A percentile compares a stretch with the other conserved stretches of the same genome.
Conservation (phyloP, 2,113 vertebrate species). For the Callithrix jacchus region DNA sequence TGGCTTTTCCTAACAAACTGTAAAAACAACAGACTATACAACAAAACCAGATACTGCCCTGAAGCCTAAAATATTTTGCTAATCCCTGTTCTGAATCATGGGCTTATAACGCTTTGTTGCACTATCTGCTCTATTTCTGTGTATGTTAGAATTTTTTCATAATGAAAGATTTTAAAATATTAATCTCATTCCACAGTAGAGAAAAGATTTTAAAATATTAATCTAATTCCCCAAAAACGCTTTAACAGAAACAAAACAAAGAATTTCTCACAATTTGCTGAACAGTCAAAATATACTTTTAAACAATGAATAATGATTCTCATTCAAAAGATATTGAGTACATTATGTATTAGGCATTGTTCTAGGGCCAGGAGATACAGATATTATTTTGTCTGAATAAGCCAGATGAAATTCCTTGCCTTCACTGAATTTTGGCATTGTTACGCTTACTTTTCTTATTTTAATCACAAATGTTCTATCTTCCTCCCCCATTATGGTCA, state of each 20-base stretch:
- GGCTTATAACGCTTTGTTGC: not conserved
- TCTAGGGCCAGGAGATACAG: not conserved
- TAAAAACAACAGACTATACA: conserved; percentile 19
- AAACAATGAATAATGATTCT: conserved; percentile 25
- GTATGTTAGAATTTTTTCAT: not conserved
- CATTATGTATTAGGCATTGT: not conserved
- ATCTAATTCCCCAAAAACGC: not conserved
- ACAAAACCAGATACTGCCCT: not conserved
- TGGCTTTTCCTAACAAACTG: not conserved
- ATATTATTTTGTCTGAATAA: not conserved
- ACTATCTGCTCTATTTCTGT: not conserved
- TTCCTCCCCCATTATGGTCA: not conserved
- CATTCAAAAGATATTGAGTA: not conserved
- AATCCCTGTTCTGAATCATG: not conserved
- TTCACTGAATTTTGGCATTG: conserved; percentile 8
- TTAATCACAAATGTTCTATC: conserved; percentile 22
- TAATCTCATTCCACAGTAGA: not conserved
- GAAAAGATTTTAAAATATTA: conserved; percentile 10
- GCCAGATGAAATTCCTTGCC: conserved; percentile 16
- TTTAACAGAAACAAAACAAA: conserved; percentile 36
- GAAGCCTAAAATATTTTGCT: not conserved
- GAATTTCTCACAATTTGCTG: not conserved
- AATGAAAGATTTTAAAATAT: conserved; percentile 14
- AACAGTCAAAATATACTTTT: not conserved
- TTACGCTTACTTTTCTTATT: conserved; percentile 1